Conservation (phyloP, 2,888 invertebrate genomes). For the Drosophila paranaensis region DNA sequence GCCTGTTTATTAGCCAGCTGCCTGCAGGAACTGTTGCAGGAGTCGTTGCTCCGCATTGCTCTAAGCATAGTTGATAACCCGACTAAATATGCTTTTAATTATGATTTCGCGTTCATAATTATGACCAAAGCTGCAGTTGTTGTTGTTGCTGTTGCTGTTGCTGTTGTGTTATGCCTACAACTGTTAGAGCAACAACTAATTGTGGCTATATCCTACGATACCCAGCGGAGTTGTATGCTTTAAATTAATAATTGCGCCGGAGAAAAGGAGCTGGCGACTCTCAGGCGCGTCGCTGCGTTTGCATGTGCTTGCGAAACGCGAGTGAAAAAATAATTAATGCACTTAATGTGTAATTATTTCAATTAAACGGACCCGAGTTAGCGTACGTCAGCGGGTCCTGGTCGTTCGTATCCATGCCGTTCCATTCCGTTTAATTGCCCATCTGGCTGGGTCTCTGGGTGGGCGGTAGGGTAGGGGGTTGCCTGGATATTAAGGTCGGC, state of each 20-base stretch:
- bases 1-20: background rate
- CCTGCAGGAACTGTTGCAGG: background rate
- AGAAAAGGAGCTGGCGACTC: constrained; percentile 66
- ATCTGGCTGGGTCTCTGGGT: constrained; percentile 8
- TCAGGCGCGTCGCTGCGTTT: constrained; percentile 55
- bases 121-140: constrained; percentile 63
- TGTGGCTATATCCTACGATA: constrained; percentile 65
- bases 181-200: constrained; percentile 24
- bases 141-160: constrained; percentile 4
- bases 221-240: constrained; percentile 75
- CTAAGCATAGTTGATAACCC: constrained; percentile 64
- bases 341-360: constrained; percentile 84
- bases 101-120: constrained; percentile 79
- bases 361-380: constrained; percentile 67
- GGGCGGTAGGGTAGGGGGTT: background rate
- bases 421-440: constrained; percentile 54
- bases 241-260: constrained; percentile 77
- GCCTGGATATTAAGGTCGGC: constrained; percentile 61
- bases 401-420: constrained; percentile 11
- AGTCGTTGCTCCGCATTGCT: constrained; percentile 23
- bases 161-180: constrained; percentile 32
- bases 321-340: constrained; percentile 80
- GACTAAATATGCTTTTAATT: constrained; percentile 82
- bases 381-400: constrained; percentile 44
- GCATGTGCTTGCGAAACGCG: constrained; percentile 62